These are phyloP conservation scores for Forbesichthys agassizii DNA, from an alignment of 2,113 vertebrate genomes.

Conservation along the genomic window DNA sequence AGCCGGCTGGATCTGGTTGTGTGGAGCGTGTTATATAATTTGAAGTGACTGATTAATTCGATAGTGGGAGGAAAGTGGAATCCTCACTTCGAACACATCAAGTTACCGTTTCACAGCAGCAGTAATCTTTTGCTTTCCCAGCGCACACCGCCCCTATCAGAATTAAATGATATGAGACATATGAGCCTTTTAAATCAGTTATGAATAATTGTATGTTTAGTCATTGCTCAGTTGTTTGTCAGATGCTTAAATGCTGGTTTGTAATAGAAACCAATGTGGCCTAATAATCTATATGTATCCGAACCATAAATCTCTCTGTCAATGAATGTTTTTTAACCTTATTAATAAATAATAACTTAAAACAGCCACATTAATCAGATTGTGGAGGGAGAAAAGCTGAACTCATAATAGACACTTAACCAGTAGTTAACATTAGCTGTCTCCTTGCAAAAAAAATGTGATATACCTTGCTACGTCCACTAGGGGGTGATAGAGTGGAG, in stretches of 20 bases:
- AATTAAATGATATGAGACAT: too few species aligned
- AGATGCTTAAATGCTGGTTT: too few species aligned
- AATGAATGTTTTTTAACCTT: neutral
- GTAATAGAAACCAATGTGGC: too few species aligned
- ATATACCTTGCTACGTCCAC: constrained; percentile 44
- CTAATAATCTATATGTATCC: too few species aligned
- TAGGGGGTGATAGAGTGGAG: constrained; percentile 67
- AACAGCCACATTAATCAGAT: neutral
- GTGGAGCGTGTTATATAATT: constrained; percentile 59
- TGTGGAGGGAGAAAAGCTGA: neutral
- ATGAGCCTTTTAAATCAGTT: too few species aligned
- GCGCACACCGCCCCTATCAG: constrained; percentile 18
- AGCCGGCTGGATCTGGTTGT: constrained; percentile 66
- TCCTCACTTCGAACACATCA: constrained; percentile 46
- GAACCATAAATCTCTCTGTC: neutral
- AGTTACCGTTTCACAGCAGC: constrained; percentile 57
- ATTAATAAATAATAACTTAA: neutral
- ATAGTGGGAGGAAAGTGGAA: constrained; percentile 67
- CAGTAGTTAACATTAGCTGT: neutral
- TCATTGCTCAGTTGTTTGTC: too few species aligned
- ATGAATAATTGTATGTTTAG: too few species aligned
- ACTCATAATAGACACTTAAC: neutral
- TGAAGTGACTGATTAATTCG: constrained; percentile 61
- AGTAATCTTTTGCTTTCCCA: constrained; percentile 30
- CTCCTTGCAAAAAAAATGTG: neutral